A percentile compares a stretch with the other conserved stretches of the same genome.
phyloP scores from a whole-genome alignment of 2,888 invertebrate species.

The Philereme vetulata region DNA sequence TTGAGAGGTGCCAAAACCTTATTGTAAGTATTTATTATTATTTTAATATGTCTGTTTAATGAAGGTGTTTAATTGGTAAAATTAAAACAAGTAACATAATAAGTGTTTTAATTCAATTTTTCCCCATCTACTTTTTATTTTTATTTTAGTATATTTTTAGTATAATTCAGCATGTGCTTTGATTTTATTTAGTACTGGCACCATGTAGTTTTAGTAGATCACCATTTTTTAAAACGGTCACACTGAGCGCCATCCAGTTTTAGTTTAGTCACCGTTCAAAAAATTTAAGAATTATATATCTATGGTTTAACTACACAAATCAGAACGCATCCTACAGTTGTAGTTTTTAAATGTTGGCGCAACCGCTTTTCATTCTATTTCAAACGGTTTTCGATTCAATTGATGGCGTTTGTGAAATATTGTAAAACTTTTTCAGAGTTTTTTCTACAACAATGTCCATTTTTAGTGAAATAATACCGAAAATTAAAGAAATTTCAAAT shows the following conservation, averaged over 20 bases:
- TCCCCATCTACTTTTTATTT: too few species aligned
- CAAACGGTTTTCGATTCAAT: slow-evolving; percentile 75
- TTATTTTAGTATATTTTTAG: too few species aligned
- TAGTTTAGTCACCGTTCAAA: background rate
- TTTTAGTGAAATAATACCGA: slow-evolving; percentile 69
- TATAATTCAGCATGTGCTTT: too few species aligned
- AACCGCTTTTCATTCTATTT: slow-evolving; percentile 51
- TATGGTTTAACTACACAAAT: slow-evolving; percentile 3
- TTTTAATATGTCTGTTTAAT: too few species aligned
- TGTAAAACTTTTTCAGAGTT: slow-evolving; percentile 56
- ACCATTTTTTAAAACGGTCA: background rate
- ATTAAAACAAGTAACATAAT: too few species aligned
- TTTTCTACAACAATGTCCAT: slow-evolving; percentile 69
- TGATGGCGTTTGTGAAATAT: slow-evolving; percentile 65
- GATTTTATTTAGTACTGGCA: too few species aligned
- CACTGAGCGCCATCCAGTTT: slow-evolving; percentile 2
- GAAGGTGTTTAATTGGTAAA: too few species aligned
- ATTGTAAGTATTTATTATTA: too few species aligned
- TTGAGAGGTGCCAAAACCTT: too few species aligned
- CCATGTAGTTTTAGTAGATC: too few species aligned
- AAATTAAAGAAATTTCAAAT: slow-evolving; percentile 64
- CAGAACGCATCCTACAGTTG: slow-evolving; percentile 3
- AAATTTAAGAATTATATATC: background rate
- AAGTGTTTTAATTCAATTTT: too few species aligned
- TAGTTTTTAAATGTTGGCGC: slow-evolving; percentile 50